These are phyloP conservation scores for Acholoe squamosa DNA, from an alignment of 2,888 invertebrate genomes.

Conservation along the genomic window DNA sequence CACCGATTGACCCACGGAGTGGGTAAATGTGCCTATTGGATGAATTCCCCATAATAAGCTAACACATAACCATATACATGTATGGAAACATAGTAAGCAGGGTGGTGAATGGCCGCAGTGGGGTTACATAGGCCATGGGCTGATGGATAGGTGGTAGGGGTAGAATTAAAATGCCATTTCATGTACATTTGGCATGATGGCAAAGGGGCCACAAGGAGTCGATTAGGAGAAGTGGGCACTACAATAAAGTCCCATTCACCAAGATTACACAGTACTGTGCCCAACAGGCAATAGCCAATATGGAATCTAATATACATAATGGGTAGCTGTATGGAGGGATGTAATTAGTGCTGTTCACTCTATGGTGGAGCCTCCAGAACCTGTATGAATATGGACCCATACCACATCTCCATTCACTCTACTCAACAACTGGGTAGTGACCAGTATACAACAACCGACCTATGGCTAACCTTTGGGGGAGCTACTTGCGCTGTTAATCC, in stretches of 20 bases:
- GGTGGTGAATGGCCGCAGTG: too few species aligned
- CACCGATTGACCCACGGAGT: too few species aligned
- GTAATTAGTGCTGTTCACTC: background rate
- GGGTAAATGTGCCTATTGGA: too few species aligned
- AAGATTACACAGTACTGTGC: background rate
- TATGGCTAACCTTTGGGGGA: background rate
- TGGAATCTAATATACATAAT: constrained; percentile 19
- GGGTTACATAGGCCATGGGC: too few species aligned
- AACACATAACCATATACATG: too few species aligned
- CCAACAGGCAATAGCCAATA: background rate
- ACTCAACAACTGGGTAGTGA: background rate
- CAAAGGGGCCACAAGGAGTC: background rate
- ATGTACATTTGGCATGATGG: background rate
- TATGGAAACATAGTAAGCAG: too few species aligned
- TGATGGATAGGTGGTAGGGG: too few species aligned
- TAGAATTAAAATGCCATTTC: constrained; percentile 1
- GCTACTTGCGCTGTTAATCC: background rate
- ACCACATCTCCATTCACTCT: background rate
- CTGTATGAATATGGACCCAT: background rate
- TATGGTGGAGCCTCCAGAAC: background rate
- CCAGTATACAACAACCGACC: background rate
- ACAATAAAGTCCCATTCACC: background rate
- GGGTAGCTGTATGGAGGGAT: background rate
- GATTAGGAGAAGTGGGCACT: constrained; percentile 2
- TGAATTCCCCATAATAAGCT: too few species aligned